phyloP scores from a whole-genome alignment of 2,113 vertebrate species.

The Hemiprocne comata region DNA sequence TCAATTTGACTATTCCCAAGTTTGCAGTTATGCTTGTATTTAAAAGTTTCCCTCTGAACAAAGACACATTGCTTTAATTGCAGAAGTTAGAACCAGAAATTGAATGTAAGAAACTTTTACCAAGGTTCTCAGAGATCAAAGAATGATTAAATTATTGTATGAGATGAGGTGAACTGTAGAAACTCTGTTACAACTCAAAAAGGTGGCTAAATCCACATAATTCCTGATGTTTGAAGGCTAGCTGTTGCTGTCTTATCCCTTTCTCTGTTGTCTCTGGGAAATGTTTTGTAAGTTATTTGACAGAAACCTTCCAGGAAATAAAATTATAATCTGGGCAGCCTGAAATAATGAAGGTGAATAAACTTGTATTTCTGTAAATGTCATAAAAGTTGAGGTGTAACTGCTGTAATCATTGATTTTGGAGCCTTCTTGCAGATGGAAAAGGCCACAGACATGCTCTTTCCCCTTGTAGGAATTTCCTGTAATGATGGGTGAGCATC shows the following conservation, averaged over 20 bases:
- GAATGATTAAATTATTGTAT: background rate
- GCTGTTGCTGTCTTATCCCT: background rate
- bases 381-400: background rate
- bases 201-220: background rate
- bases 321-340: background rate
- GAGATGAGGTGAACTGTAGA: background rate
- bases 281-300: background rate
- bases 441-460: background rate
- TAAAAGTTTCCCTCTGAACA: background rate
- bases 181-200: background rate
- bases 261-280: background rate
- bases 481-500: background rate
- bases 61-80: background rate
- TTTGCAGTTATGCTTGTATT: background rate
- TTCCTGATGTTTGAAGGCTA: background rate
- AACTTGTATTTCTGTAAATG: background rate
- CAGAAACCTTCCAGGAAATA: background rate
- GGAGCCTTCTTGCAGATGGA: background rate
- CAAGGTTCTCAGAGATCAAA: background rate
- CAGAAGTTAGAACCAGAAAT: background rate
- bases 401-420: background rate
- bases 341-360: background rate
- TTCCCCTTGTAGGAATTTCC: background rate
- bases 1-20: conserved; percentile 37
- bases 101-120: background rate